A percentile compares a stretch with the other conserved stretches of the same genome.
These are phyloP conservation scores for Parus major DNA, from an alignment of 2,113 vertebrate genomes.

Conservation along the genomic window DNA sequence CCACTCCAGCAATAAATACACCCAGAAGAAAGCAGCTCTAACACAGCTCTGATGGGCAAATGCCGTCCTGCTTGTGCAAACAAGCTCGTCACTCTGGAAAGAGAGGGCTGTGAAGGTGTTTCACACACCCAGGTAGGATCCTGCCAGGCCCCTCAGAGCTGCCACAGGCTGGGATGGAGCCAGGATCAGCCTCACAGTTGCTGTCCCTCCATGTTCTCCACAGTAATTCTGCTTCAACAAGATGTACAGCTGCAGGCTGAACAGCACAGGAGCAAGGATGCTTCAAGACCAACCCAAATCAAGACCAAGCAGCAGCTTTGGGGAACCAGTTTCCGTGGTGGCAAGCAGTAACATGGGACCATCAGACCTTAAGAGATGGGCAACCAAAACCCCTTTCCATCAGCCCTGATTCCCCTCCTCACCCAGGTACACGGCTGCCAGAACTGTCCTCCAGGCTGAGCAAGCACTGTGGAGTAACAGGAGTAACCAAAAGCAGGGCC, in stretches of 20 bases:
- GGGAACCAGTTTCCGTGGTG: background rate
- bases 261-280: background rate
- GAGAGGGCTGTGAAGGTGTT: background rate
- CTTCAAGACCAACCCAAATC: background rate
- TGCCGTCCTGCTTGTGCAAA: background rate
- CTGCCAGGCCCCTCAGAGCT: background rate
- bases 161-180: background rate
- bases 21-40: background rate
- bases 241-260: background rate
- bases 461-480: background rate
- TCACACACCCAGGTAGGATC: background rate
- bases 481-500: background rate
- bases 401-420: background rate
- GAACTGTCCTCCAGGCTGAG: background rate
- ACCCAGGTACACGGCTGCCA: accelerated
- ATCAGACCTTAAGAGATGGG: background rate
- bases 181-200: background rate
- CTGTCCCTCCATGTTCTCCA: background rate
- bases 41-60: background rate
- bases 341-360: background rate
- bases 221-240: accelerated
- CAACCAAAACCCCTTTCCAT: background rate
- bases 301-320: background rate
- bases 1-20: background rate
- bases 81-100: background rate